phyloP scores from a whole-genome alignment of 2,888 invertebrate species.

The Plebejus melissa region DNA sequence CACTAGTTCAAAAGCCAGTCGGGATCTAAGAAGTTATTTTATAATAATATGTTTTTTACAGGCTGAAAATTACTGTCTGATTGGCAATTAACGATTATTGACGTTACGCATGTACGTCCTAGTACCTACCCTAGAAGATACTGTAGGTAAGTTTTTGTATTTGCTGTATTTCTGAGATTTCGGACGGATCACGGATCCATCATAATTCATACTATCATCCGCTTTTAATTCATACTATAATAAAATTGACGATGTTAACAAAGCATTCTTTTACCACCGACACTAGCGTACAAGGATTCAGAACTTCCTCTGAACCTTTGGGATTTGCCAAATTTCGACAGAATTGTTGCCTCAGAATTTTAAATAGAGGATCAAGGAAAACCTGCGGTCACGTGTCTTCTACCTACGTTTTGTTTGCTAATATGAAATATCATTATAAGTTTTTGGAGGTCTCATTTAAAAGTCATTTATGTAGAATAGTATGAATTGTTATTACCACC shows the following conservation, averaged over 20 bases:
- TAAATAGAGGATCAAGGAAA: not conserved
- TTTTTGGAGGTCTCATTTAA: not conserved
- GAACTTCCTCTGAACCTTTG: not conserved
- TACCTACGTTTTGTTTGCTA: not conserved
- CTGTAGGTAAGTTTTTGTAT: not conserved
- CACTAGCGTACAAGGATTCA: too few species aligned
- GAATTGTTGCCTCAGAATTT: not conserved
- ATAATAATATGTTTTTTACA: not conserved
- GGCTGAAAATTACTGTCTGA: not conserved
- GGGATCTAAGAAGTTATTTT: not conserved
- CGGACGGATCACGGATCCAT: not conserved
- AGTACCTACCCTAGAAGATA: not conserved
- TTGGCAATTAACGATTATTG: not conserved
- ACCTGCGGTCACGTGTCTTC: not conserved
- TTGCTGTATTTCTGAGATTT: too few species aligned
- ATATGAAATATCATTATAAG: not conserved
- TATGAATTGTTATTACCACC: not conserved
- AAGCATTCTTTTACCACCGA: too few species aligned
- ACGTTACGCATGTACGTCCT: not conserved
- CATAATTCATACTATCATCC: not conserved
- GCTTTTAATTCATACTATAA: too few species aligned
- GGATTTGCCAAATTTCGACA: not conserved
- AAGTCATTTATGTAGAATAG: not conserved
- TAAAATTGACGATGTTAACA: too few species aligned
- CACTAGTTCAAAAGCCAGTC: not conserved